These are phyloP conservation scores for Malthinus flaveolus DNA, from an alignment of 2,888 invertebrate species.

Conservation along the genomic window DNA sequence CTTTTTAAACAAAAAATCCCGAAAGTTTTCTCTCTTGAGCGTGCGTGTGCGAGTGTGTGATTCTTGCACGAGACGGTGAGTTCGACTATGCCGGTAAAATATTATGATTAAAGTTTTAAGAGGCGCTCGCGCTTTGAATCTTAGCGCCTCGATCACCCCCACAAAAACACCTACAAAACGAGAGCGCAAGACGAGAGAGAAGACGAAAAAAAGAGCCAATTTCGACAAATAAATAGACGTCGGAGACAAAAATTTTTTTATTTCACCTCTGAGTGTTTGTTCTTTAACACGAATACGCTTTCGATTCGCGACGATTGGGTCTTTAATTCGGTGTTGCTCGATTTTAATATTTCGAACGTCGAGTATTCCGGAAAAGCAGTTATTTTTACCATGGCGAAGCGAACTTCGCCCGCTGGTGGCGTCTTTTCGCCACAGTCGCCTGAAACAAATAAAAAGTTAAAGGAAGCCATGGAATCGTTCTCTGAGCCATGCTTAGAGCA, in stretches of 20 bases:
- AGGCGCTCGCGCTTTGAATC: constrained; percentile 30
- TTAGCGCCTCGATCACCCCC: constrained; percentile 31
- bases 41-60: constrained; percentile 6
- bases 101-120: constrained; percentile 20
- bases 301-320: constrained; percentile 15
- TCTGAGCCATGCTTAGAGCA: too few species aligned
- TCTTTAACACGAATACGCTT: constrained; percentile 20
- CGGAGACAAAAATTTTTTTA: not conserved
- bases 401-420: constrained; percentile 8
- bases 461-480: too few species aligned
- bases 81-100: constrained; percentile 28
- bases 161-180: constrained; percentile 16
- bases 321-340: constrained; percentile 21
- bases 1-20: too few species aligned
- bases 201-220: not conserved
- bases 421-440: too few species aligned
- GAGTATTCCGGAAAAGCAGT: constrained; percentile 29
- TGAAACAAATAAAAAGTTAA: too few species aligned
- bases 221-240: too few species aligned
- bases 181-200: not conserved
- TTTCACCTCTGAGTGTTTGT: not conserved
- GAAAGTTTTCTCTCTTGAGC: not conserved
- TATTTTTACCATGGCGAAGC: constrained; percentile 30
- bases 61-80: constrained; percentile 22
- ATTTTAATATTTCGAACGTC: constrained; percentile 30